phyloP scores from a whole-genome alignment of 1,140 invertebrate species.

The Sycophaga agraensis region DNA sequence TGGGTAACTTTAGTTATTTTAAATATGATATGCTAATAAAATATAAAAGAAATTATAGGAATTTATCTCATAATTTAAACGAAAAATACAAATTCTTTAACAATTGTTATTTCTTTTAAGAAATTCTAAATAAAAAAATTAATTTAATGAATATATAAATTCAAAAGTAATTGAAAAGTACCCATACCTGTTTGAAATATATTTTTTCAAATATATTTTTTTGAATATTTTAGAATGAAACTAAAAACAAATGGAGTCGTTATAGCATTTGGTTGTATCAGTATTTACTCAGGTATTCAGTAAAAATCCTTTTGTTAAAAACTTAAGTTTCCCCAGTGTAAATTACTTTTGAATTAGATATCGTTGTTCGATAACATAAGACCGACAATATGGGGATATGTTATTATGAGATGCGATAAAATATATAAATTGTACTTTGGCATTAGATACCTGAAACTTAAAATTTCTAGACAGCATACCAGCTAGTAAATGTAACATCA shows the following conservation, averaged over 20 bases:
- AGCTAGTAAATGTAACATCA: constrained; percentile 38
- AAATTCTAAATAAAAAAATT: too few relatives aligned
- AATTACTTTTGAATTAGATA: constrained; percentile 17
- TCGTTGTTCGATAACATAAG: constrained; percentile 6
- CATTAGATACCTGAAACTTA: constrained; percentile 25
- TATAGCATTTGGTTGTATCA: constrained; percentile 1
- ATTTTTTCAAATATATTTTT: background rate
- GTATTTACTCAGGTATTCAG: too few relatives aligned
- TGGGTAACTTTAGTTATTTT: constrained; percentile 2
- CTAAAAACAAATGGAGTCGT: background rate
- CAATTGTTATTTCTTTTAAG: too few relatives aligned
- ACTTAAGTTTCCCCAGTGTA: background rate
- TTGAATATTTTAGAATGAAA: background rate
- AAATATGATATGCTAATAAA: background rate
- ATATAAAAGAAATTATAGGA: too few relatives aligned
- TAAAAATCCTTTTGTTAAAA: constrained; percentile 1
- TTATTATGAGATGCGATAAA: constrained; percentile 15
- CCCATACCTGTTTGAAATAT: background rate
- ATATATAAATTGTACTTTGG: constrained; percentile 16
- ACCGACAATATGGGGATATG: background rate
- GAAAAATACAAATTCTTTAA: too few relatives aligned
- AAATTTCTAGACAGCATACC: constrained; percentile 23
- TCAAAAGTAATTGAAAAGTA: too few relatives aligned
- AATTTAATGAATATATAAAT: too few relatives aligned
- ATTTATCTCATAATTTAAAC: too few relatives aligned